Evolutionary conservation across 2,888 invertebrate genomes (phyloP).

Genomic region (Tanypteryx hageni): DNA sequence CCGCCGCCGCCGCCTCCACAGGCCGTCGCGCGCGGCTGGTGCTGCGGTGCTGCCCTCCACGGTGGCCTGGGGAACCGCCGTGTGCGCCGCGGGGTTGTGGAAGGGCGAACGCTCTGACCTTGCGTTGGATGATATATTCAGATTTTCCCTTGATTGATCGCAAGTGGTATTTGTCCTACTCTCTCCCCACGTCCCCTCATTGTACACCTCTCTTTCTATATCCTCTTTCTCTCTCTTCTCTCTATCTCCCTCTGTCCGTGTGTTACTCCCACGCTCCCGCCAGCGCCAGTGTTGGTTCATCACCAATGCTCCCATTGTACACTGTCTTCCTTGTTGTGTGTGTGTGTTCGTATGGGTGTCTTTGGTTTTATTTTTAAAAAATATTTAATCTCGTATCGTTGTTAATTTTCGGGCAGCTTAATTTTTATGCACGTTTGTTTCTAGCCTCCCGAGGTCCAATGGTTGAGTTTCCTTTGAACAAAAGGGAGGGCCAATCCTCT

Average conservation of each 20-base stretch:
- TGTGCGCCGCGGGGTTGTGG: conserved; percentile 23
- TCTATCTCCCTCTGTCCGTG: background rate
- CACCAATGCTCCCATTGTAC: background rate
- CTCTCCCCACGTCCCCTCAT: background rate
- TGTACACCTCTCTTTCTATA: background rate
- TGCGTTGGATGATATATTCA: conserved; percentile 54
- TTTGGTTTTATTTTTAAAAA: background rate
- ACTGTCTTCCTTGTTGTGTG: background rate
- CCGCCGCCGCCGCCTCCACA: background rate
- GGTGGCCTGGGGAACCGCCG: conserved; percentile 13
- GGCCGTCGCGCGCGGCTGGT: background rate
- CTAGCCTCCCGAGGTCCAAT: background rate
- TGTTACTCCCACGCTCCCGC: background rate
- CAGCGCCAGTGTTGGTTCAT: background rate
- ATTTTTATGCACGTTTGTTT: background rate
- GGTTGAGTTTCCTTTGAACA: background rate
- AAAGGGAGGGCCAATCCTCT: too few relatives aligned
- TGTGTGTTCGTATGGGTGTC: background rate
- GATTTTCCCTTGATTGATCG: conserved; percentile 62
- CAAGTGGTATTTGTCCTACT: conserved; percentile 63
- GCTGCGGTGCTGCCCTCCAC: conserved; percentile 8
- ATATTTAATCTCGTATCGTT: background rate
- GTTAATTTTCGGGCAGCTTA: background rate
- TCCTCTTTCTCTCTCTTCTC: background rate
- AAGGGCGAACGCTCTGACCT: conserved; percentile 57